Conservation (phyloP, 2,888 invertebrate species). For the Standfussiana lucernea region DNA sequence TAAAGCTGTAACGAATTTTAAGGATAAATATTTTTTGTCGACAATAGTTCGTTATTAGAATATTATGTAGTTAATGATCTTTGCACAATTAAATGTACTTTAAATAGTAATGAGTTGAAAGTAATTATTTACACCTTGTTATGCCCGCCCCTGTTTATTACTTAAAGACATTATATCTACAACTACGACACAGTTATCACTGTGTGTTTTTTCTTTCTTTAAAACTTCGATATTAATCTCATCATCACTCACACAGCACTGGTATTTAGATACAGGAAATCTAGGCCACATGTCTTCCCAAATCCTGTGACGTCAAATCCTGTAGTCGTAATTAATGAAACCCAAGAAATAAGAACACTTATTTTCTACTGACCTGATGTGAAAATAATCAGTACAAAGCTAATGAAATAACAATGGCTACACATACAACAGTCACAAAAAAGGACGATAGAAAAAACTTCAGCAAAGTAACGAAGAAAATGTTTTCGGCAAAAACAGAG, state of each 20-base stretch:
- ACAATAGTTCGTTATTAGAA: conserved; percentile 70
- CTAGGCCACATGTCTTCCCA: background rate
- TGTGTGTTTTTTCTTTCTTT: conserved; percentile 1
- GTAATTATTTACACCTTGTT: conserved; percentile 62
- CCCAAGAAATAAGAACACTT: background rate
- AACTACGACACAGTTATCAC: background rate
- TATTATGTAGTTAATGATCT: conserved; percentile 60
- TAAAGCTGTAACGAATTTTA: conserved; percentile 76
- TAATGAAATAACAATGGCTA: conserved; percentile 61
- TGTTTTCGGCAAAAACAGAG: conserved; percentile 74
- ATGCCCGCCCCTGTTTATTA: conserved; percentile 12
- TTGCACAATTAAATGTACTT: conserved; percentile 62
- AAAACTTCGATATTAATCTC: background rate
- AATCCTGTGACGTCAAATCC: background rate
- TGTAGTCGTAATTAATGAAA: background rate
- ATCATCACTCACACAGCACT: too few relatives aligned
- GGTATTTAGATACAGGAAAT: background rate
- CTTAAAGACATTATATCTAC: background rate
- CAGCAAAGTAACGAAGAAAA: conserved; percentile 74
- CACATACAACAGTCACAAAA: conserved; percentile 39
- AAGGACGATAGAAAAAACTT: conserved; percentile 70
- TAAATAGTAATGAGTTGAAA: conserved; percentile 53
- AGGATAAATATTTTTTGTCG: conserved; percentile 81
- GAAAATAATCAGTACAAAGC: conserved; percentile 26
- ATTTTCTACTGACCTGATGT: background rate